Conservation (phyloP, 2,113 vertebrate species). For the Alectura lathami region DNA sequence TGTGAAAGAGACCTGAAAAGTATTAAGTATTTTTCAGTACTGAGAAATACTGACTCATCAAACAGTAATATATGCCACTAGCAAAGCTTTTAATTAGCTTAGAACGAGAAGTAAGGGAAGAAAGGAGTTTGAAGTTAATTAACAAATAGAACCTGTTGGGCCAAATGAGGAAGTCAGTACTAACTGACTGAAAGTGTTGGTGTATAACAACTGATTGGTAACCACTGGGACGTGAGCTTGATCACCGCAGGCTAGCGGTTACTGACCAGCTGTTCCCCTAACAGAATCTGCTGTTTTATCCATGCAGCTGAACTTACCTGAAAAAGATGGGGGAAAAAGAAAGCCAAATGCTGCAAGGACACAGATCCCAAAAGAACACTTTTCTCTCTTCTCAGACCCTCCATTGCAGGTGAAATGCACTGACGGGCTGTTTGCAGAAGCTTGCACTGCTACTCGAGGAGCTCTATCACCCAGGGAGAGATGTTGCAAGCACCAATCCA, state of each 20-base stretch:
- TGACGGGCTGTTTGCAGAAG: neutral
- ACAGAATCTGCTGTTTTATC: neutral
- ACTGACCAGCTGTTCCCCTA: neutral
- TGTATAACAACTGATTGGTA: neutral
- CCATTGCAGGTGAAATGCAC: neutral
- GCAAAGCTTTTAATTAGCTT: slow-evolving; percentile 2
- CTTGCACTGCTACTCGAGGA: neutral
- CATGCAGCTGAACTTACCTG: neutral
- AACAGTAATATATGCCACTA: neutral
- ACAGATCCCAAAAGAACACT: neutral
- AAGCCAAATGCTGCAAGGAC: neutral
- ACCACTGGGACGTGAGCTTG: neutral
- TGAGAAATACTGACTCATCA: neutral
- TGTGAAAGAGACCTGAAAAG: neutral
- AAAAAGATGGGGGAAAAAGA: neutral
- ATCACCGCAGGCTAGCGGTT: neutral
- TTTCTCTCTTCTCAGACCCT: neutral
- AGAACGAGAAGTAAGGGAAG: neutral
- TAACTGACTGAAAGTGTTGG: neutral
- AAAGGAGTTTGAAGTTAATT: neutral
- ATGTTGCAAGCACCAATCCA: neutral
- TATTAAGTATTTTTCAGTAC: neutral
- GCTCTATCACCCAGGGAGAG: neutral
- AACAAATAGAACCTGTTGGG: neutral
- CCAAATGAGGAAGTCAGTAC: neutral